phyloP scores from a whole-genome alignment of 2,888 invertebrate species.

The Tenodera sinensis region DNA sequence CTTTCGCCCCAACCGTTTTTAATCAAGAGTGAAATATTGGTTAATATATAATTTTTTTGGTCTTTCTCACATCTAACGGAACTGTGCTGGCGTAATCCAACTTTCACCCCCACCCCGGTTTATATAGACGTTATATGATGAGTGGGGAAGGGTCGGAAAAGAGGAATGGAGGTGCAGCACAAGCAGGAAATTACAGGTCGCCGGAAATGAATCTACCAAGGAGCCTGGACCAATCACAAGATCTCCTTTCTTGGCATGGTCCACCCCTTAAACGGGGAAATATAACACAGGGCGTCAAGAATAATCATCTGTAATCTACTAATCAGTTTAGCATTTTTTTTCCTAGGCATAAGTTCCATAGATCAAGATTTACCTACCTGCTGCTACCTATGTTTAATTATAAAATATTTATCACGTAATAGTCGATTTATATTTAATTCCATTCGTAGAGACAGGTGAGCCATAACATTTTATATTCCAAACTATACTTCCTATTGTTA shows the following conservation, averaged over 20 bases:
- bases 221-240: conserved; percentile 23
- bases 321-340: too few relatives aligned
- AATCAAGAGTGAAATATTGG: conserved; percentile 7
- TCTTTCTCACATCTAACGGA: not conserved
- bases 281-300: too few relatives aligned
- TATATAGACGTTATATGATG: not conserved
- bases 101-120: too few relatives aligned
- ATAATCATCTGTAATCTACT: too few relatives aligned
- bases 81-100: not conserved
- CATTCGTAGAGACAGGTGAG: too few relatives aligned
- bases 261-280: not conserved
- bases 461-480: too few relatives aligned
- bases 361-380: too few relatives aligned
- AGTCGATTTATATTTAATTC: too few relatives aligned
- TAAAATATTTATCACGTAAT: too few relatives aligned
- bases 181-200: conserved; percentile 26
- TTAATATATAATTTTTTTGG: not conserved
- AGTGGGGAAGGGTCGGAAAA: not conserved
- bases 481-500: too few relatives aligned
- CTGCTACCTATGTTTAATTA: too few relatives aligned
- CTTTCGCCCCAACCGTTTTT: not conserved
- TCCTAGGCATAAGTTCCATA: too few relatives aligned
- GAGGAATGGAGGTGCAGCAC: not conserved
- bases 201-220: conserved; percentile 27
- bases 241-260: not conserved